These are phyloP conservation scores for Pygoscelis adeliae DNA, from an alignment of 2,113 vertebrate genomes.

Conservation along the genomic window DNA sequence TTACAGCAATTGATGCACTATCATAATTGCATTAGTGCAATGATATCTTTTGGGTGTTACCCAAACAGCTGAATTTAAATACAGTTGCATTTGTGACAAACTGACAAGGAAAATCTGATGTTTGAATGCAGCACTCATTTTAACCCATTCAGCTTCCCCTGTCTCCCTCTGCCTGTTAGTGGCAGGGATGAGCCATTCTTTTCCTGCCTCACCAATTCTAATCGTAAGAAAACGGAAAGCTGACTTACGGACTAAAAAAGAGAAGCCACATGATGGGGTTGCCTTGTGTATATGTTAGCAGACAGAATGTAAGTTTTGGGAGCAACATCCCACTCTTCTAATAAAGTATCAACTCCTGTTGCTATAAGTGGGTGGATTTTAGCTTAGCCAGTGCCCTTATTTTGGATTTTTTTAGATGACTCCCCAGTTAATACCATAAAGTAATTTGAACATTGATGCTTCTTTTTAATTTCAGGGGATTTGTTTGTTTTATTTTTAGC, in stretches of 20 bases:
- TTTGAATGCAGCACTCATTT: neutral
- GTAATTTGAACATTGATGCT: neutral
- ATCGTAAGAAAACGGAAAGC: neutral
- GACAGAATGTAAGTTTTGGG: neutral
- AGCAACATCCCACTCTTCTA: neutral
- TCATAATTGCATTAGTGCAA: conserved; percentile 59
- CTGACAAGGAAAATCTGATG: conserved; percentile 10
- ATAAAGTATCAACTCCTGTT: neutral
- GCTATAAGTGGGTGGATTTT: neutral
- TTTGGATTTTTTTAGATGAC: neutral
- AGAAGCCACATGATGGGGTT: neutral
- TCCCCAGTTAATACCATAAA: neutral
- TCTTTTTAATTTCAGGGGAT: conserved; percentile 16
- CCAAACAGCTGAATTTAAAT: conserved; percentile 37
- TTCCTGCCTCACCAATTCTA: neutral
- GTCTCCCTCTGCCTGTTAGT: neutral
- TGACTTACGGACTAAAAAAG: neutral
- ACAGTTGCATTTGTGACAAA: conserved; percentile 3
- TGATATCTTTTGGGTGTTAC: conserved; percentile 54
- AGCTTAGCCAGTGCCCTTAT: neutral
- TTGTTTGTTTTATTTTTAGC: conserved; percentile 58
- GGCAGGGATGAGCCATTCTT: neutral
- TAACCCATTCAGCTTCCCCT: neutral
- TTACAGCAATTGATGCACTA: conserved; percentile 60
- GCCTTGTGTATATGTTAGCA: neutral